Evolutionary conservation across 1,140 invertebrate genomes (phyloP).

Genomic region (Monochamus saltuarius): DNA sequence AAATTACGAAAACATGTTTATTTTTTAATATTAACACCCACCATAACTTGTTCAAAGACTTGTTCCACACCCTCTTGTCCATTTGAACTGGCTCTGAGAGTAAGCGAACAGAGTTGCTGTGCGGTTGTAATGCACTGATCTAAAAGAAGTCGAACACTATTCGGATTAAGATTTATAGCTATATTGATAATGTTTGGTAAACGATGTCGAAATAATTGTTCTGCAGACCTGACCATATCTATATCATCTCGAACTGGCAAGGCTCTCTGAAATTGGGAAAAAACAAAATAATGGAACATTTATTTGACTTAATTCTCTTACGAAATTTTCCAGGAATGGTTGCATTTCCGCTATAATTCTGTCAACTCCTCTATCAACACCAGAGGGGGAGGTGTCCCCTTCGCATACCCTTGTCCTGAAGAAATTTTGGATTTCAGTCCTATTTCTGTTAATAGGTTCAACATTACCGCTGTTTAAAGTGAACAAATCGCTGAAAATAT

Average conservation of each 20-base stretch:
- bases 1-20: neutral
- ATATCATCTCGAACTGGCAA: constrained; percentile 42
- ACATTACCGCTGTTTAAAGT: constrained; percentile 37
- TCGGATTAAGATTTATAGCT: constrained; percentile 32
- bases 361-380: constrained; percentile 41
- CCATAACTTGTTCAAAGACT: constrained; percentile 39
- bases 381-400: constrained; percentile 41
- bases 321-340: constrained; percentile 44
- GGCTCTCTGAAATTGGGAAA: constrained; percentile 19
- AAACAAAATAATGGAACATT: neutral
- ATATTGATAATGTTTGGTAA: constrained; percentile 41
- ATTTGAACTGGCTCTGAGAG: constrained; percentile 37
- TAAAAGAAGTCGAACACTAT: constrained; percentile 29
- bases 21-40: constrained; percentile 15
- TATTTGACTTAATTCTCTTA: constrained; percentile 27
- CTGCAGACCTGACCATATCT: constrained; percentile 42
- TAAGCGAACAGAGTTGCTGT: constrained; percentile 39
- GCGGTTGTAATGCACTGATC: constrained; percentile 28
- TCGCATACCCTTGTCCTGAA: constrained; percentile 53
- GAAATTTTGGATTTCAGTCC: constrained; percentile 53
- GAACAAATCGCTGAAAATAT: constrained; percentile 41
- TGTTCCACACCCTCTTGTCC: constrained; percentile 42
- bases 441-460: constrained; percentile 43
- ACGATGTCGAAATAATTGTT: constrained; percentile 40
- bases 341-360: constrained; percentile 43